Evolutionary conservation across 2,888 invertebrate species (phyloP), one percentile per base, ranked within the genome.

Genomic region (Heliconius ismenius): DNA sequence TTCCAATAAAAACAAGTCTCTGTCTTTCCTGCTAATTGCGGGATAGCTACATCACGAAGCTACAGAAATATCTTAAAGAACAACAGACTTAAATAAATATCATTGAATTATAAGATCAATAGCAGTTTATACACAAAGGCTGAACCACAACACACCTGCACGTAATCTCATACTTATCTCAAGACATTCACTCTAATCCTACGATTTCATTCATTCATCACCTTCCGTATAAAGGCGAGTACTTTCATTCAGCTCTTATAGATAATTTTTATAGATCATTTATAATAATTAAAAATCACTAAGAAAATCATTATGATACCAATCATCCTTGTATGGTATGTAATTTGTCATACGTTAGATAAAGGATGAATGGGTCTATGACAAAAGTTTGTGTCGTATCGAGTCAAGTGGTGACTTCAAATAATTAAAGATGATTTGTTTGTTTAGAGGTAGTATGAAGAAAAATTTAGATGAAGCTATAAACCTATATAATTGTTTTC

Each of bases 311-410:
- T 83, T 83, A 85, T 86, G 80, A 84, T 84, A 84, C 85, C 84
- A 86, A 87, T 88, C 84, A 85, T 84, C 79, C 81, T 82, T 84
- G 83, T 81, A 83, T 82, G 83, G 84, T 82, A 83, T 80, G 79
- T 82, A 83, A 86, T 89, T 85, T 87, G 87, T 89, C 88, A 87
- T 84, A 79, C 79, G 76, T 80, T 81, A 75, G 72, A 60, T 72
- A 72, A 60, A 60, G 86, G 83, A 90, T 90, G 89, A 90, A 90
- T 89, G 85, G 86, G 87, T 86, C 83, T 82, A 87, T 85, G 87
- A 88, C 79, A 82, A 82, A 83, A 81, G 82, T 81, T 84, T 83
- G 83, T 83, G 83, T 32, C 73, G 65, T 81, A 82, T 82, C 82
- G 82, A 82, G 85, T 85, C 82, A 83, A 82, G 83, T 86, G 87